Evolutionary conservation across 2,888 invertebrate genomes (phyloP).

Genomic region (Meiosimyza platycephala): DNA sequence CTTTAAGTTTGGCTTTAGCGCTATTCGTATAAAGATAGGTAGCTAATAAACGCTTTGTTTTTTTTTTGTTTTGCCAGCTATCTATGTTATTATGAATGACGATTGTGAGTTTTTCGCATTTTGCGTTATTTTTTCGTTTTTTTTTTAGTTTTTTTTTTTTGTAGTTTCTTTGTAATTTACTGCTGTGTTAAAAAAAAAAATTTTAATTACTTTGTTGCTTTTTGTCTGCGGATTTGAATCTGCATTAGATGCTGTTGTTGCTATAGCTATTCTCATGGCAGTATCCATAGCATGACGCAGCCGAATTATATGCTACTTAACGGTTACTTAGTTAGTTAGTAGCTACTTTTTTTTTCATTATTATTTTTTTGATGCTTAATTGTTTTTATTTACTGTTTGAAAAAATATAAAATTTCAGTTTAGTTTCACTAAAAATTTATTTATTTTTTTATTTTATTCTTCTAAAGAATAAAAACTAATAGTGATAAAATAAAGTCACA

Average conservation of each 20-base stretch:
- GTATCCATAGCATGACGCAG: slow-evolving; percentile 56
- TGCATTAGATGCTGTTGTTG: slow-evolving; percentile 25
- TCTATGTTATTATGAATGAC: too few species aligned
- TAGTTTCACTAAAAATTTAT: too few species aligned
- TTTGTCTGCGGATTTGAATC: slow-evolving; percentile 33
- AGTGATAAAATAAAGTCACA: too few species aligned
- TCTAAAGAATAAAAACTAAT: too few species aligned
- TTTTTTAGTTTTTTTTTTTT: not conserved
- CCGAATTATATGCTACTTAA: slow-evolving; percentile 61
- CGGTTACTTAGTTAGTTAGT: slow-evolving; percentile 43
- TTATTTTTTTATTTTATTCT: too few species aligned
- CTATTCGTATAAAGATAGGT: slow-evolving; percentile 7
- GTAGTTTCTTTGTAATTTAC: too few species aligned
- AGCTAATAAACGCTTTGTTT: not conserved
- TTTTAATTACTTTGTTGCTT: slow-evolving; percentile 45
- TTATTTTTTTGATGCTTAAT: slow-evolving; percentile 1
- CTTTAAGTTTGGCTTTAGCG: not conserved
- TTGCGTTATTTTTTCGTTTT: not conserved
- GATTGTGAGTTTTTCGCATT: not conserved
- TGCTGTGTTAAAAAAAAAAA: not conserved
- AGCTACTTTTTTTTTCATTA: slow-evolving; percentile 1
- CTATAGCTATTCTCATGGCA: slow-evolving; percentile 37
- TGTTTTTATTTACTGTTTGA: slow-evolving; percentile 7
- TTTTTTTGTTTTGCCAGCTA: too few species aligned
- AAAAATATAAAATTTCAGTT: not conserved